Conservation (phyloP, 2,113 vertebrate species). For the Paralichthys olivaceus region DNA sequence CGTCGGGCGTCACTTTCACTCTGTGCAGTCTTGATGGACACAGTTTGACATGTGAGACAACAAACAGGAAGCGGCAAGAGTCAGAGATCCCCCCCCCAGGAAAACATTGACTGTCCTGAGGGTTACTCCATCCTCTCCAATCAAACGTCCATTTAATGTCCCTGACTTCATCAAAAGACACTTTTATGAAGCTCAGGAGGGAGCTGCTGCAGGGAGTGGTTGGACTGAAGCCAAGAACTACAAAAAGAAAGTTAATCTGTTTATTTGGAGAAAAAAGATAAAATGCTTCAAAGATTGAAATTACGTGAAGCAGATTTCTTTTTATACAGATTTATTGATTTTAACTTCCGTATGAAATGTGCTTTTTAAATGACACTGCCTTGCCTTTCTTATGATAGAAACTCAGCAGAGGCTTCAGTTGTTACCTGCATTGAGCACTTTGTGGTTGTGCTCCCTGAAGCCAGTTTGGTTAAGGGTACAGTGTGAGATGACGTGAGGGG, state of each 20-base stretch:
- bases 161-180: slow-evolving; percentile 23
- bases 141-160: slow-evolving; percentile 13
- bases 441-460: background rate
- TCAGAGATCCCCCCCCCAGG: slow-evolving; percentile 17
- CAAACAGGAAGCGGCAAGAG: slow-evolving; percentile 60
- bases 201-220: slow-evolving; percentile 3
- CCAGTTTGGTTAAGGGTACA: background rate
- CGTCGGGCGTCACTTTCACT: slow-evolving; percentile 53
- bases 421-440: slow-evolving; percentile 34
- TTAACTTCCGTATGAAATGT: too few relatives aligned
- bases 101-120: slow-evolving; percentile 13
- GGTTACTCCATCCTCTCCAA: slow-evolving; percentile 12
- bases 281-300: background rate
- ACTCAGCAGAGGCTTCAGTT: slow-evolving; percentile 5
- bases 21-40: slow-evolving; percentile 40
- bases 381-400: background rate
- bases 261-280: background rate
- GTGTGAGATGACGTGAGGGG: background rate
- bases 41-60: slow-evolving; percentile 51
- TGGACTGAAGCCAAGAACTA: slow-evolving; percentile 9
- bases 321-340: background rate
- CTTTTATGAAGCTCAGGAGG: slow-evolving; percentile 5
- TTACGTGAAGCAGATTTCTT: background rate
- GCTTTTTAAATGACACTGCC: too few relatives aligned
- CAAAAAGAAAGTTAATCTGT: slow-evolving; percentile 2